These are phyloP conservation scores for Chromobotia macracanthus DNA, from an alignment of 2,797 vertebrate species.

Conservation along the genomic window DNA sequence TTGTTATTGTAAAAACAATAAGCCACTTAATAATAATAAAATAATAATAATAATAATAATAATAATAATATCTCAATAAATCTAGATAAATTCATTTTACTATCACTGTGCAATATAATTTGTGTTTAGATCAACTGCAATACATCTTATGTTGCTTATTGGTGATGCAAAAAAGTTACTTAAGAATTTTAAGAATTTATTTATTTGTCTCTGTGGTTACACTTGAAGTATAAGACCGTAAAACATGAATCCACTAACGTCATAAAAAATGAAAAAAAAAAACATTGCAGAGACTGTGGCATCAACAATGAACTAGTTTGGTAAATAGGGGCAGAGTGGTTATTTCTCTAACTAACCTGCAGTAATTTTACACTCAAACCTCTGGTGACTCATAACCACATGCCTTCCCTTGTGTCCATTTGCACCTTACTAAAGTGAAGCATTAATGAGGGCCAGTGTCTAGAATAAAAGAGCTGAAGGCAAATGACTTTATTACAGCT, in stretches of 20 bases:
- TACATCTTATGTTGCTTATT: neutral
- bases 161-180: neutral
- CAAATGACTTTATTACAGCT: constrained; percentile 7
- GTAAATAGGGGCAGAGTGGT: neutral
- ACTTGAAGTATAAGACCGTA: too few species aligned
- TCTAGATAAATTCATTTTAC: too few species aligned
- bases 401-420: neutral
- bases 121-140: too few species aligned
- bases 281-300: neutral
- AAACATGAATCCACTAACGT: too few species aligned
- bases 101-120: too few species aligned
- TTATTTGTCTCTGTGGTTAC: neutral
- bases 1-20: too few species aligned
- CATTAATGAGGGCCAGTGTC: constrained; percentile 2
- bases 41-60: too few species aligned
- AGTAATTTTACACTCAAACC: constrained; percentile 1
- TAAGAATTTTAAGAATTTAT: neutral
- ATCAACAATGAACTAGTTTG: neutral
- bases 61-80: too few species aligned
- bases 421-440: neutral
- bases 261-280: too few species aligned
- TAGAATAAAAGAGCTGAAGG: neutral
- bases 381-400: constrained; percentile 9
- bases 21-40: too few species aligned
- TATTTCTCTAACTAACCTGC: neutral